Evolutionary conservation across 2,113 vertebrate genomes (phyloP).

Genomic region (Brienomyrus brachyistius): DNA sequence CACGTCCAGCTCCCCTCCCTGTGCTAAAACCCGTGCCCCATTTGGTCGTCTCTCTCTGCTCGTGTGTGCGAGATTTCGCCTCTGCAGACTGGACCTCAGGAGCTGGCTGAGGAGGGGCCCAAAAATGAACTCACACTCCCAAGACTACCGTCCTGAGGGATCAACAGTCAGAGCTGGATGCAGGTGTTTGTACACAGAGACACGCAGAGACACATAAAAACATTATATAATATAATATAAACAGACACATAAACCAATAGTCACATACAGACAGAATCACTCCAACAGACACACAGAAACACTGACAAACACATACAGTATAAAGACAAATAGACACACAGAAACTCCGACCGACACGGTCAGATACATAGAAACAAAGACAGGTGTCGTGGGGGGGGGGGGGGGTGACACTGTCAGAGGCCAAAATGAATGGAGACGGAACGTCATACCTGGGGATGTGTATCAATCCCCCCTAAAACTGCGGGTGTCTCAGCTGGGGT

Average conservation of each 20-base stretch:
- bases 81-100: not conserved
- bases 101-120: not conserved
- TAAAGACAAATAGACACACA: not conserved
- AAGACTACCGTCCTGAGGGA: not conserved
- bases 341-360: not conserved
- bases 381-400: not conserved
- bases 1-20: slow-evolving; percentile 17
- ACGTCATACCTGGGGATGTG: not conserved
- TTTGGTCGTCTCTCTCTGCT: not conserved
- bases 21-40: slow-evolving; percentile 46
- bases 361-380: not conserved
- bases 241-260: not conserved
- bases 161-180: not conserved
- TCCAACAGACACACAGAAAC: not conserved
- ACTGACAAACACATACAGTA: not conserved
- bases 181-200: not conserved
- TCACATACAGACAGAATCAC: not conserved
- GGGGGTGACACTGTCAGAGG: too few relatives aligned
- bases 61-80: not conserved
- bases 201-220: not conserved
- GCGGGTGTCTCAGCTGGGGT: not conserved
- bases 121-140: not conserved
- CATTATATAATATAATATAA: not conserved
- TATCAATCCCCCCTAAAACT: not conserved
- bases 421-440: not conserved